These are phyloP conservation scores for Dolichopus griseipennis DNA, from an alignment of 2,888 invertebrate genomes.

Conservation along the genomic window DNA sequence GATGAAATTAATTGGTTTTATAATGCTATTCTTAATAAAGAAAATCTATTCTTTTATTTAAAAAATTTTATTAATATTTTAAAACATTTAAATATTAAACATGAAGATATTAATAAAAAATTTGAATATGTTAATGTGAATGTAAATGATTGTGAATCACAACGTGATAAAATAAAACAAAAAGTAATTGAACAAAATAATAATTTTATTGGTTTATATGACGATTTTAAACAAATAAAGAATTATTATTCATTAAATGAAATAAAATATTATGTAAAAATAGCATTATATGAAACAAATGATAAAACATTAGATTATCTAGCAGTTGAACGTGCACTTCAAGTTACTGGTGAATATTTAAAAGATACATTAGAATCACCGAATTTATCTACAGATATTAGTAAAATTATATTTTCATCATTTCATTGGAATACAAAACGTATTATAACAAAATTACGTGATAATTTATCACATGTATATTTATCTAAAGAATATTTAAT, in stretches of 20 bases:
- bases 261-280: slow-evolving; percentile 21
- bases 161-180: not conserved
- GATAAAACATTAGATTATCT: slow-evolving; percentile 20
- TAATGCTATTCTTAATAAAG: slow-evolving; percentile 12
- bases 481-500: too few species aligned
- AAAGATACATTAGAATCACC: slow-evolving; percentile 28
- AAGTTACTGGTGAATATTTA: slow-evolving; percentile 26
- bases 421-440: slow-evolving; percentile 5
- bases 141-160: slow-evolving; percentile 9
- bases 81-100: not conserved
- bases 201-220: slow-evolving; percentile 23
- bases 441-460: slow-evolving; percentile 14
- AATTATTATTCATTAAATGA: slow-evolving; percentile 24
- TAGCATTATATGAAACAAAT: slow-evolving; percentile 7
- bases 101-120: not conserved
- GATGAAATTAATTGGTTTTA: slow-evolving; percentile 22
- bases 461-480: slow-evolving; percentile 18
- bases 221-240: slow-evolving; percentile 23
- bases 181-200: slow-evolving; percentile 9
- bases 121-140: slow-evolving; percentile 4
- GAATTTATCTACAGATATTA: slow-evolving; percentile 22
- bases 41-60: slow-evolving; percentile 13
- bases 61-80: slow-evolving; percentile 14
- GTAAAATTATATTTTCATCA: slow-evolving; percentile 7
- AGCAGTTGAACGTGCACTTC: slow-evolving; percentile 23